These are phyloP conservation scores for Luscinia luscinia DNA, from an alignment of 2,797 vertebrate genomes.

Conservation along the genomic window DNA sequence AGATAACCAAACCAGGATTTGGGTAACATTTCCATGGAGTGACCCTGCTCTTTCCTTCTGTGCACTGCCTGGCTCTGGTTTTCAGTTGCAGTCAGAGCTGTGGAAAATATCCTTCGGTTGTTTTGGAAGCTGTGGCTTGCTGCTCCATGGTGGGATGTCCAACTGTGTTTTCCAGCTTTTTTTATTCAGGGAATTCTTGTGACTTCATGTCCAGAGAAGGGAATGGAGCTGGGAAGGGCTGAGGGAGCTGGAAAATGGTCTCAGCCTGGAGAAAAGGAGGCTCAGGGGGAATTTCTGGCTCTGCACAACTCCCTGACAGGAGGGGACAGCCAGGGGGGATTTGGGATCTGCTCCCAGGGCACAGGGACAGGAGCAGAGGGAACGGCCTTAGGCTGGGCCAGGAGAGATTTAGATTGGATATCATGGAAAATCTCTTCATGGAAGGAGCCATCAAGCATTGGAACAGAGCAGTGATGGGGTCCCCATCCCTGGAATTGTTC, in stretches of 20 bases:
- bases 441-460: background rate
- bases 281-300: background rate
- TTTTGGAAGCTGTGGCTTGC: background rate
- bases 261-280: background rate
- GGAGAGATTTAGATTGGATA: rapidly evolving
- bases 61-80: background rate
- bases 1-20: background rate
- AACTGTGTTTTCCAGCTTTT: background rate
- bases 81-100: background rate
- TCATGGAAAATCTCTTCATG: background rate
- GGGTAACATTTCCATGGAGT: background rate
- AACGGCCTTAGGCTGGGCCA: background rate
- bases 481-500: background rate
- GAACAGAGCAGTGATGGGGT: background rate
- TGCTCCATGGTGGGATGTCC: background rate
- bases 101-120: background rate
- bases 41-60: background rate
- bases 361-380: background rate
- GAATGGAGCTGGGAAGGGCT: background rate
- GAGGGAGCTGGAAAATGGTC: background rate
- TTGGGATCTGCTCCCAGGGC: background rate
- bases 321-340: rapidly evolving
- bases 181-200: background rate
- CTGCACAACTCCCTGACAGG: background rate
- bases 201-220: background rate